phyloP scores from a whole-genome alignment of 2,888 invertebrate species.

The Andrena dorsata region DNA sequence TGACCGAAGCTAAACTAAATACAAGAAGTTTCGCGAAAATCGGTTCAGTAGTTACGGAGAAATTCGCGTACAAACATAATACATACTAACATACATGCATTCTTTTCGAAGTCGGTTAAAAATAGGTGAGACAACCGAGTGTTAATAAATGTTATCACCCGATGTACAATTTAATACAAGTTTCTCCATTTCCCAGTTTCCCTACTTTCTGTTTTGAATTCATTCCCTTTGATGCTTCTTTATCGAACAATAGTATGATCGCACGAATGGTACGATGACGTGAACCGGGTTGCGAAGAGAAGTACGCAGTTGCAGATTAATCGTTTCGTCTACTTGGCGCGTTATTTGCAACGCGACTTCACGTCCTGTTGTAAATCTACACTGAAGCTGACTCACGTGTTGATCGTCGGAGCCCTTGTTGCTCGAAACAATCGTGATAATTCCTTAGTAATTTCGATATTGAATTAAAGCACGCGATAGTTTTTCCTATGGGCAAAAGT shows the following conservation, averaged over 20 bases:
- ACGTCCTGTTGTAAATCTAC: conserved; percentile 7
- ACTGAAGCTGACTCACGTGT: neutral
- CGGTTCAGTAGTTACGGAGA: too few relatives aligned
- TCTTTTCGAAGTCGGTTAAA: too few relatives aligned
- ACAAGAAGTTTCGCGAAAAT: too few relatives aligned
- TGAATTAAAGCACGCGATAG: too few relatives aligned
- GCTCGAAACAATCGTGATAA: neutral
- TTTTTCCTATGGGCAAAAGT: too few relatives aligned
- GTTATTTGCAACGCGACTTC: conserved; percentile 17
- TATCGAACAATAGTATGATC: neutral
- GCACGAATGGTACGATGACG: neutral
- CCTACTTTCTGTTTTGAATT: neutral
- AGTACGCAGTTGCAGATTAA: conserved; percentile 3
- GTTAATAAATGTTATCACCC: too few relatives aligned
- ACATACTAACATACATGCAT: too few relatives aligned
- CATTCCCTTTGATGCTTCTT: neutral
- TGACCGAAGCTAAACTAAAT: too few relatives aligned
- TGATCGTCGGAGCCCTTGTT: neutral
- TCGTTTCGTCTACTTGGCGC: conserved; percentile 27
- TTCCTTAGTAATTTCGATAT: neutral
- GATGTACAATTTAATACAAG: too few relatives aligned
- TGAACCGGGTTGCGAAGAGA: neutral
- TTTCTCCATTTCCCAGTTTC: too few relatives aligned
- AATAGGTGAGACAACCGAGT: too few relatives aligned
- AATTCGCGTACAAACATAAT: too few relatives aligned